These are phyloP conservation scores for Mactromeris polynyma DNA, from an alignment of 2,888 invertebrate species.

Conservation along the genomic window DNA sequence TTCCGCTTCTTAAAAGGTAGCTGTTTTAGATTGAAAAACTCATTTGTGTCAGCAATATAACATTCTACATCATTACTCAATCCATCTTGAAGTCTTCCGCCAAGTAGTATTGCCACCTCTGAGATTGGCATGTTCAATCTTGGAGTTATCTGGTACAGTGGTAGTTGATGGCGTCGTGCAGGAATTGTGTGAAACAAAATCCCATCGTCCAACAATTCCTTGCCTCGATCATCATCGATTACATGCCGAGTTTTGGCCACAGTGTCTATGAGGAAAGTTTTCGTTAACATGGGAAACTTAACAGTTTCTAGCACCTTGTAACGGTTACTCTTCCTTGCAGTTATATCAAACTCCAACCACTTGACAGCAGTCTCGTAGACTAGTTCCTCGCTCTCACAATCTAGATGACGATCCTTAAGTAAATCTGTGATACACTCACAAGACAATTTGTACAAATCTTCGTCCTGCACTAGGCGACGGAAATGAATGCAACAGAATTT, in stretches of 20 bases:
- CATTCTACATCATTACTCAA: conserved; percentile 84
- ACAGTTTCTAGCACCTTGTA: conserved; percentile 79
- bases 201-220: conserved; percentile 80
- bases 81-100: conserved; percentile 82
- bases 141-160: conserved; percentile 83
- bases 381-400: conserved; percentile 79
- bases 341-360: conserved; percentile 79
- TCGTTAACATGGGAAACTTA: conserved; percentile 81
- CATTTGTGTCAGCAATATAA: conserved; percentile 77
- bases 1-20: conserved; percentile 84
- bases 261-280: conserved; percentile 79
- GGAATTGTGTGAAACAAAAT: conserved; percentile 81
- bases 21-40: conserved; percentile 79
- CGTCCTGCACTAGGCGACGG: conserved; percentile 77
- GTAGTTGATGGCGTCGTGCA: conserved; percentile 79
- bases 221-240: conserved; percentile 77
- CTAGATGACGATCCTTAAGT: conserved; percentile 77
- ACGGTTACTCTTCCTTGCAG: conserved; percentile 67
- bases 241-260: conserved; percentile 76
- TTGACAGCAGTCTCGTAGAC: conserved; percentile 80
- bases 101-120: conserved; percentile 81
- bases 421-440: conserved; percentile 80
- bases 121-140: conserved; percentile 75
- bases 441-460: conserved; percentile 81
- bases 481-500: conserved; percentile 80